These are phyloP conservation scores for Regulus satrapa DNA, from an alignment of 2,113 vertebrate species.

Conservation along the genomic window DNA sequence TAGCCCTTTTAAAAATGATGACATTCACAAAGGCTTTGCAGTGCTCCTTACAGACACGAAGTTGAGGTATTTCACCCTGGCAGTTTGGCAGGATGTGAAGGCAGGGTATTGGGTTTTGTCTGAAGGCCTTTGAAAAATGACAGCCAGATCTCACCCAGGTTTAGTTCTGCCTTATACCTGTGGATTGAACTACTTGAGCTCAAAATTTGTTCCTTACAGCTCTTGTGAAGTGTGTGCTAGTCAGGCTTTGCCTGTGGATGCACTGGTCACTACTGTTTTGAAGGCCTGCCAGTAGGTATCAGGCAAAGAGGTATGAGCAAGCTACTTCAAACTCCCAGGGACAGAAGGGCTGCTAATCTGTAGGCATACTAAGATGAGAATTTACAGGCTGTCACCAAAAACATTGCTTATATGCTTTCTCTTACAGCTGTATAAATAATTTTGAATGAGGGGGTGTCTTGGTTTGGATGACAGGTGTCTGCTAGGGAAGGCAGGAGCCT, in stretches of 20 bases:
- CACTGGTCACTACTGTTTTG: neutral
- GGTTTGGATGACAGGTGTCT: no score
- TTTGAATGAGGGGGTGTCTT: no score
- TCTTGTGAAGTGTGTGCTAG: neutral
- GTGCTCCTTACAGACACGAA: neutral
- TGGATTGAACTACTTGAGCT: neutral
- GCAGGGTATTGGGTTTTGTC: neutral
- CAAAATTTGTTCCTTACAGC: neutral
- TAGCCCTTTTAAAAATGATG: neutral
- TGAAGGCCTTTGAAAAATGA: neutral
- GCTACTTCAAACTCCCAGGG: neutral
- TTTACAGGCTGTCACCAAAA: neutral
- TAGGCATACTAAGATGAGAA: neutral
- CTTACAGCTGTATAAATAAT: neutral
- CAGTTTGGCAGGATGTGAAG: neutral
- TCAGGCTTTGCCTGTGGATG: neutral
- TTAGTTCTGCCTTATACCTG: neutral
- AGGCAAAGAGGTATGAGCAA: neutral
- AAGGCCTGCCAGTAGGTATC: neutral
- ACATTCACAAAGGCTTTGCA: neutral
- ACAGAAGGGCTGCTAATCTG: neutral
- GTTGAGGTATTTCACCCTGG: neutral
- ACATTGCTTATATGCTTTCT: neutral
- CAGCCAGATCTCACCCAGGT: neutral
- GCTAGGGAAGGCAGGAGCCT: no score